phyloP scores from a whole-genome alignment of 2,797 vertebrate species.

The Dromococcyx pavoninus region DNA sequence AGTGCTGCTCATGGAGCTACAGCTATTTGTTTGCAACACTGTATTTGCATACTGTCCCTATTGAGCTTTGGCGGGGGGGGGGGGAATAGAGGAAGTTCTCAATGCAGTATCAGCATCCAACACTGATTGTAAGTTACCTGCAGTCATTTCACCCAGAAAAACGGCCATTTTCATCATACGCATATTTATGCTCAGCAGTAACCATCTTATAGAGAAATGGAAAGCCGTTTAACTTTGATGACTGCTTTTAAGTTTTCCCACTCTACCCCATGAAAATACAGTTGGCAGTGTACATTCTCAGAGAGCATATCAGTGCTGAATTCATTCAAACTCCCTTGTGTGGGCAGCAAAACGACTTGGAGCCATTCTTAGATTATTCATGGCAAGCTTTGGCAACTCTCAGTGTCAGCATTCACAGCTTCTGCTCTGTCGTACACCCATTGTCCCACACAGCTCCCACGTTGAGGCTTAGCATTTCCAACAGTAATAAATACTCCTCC shows the following conservation, averaged over 20 bases:
- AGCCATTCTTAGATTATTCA: constrained; percentile 54
- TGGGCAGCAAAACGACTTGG: constrained; percentile 12
- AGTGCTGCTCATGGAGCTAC: neutral
- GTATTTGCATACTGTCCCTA: neutral
- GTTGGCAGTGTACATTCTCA: neutral
- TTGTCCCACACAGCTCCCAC: constrained; percentile 1
- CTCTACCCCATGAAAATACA: constrained; percentile 1
- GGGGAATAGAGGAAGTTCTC: neutral
- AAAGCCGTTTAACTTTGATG: constrained; percentile 28
- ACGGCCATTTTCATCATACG: neutral
- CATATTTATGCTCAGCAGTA: neutral
- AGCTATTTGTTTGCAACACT: neutral
- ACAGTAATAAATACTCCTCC: neutral
- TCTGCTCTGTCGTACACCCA: neutral
- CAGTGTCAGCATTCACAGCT: constrained; percentile 37
- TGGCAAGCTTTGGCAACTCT: constrained; percentile 10
- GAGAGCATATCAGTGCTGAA: constrained; percentile 21
- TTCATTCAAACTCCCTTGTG: constrained; percentile 38
- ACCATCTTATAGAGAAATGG: neutral
- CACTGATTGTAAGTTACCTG: neutral
- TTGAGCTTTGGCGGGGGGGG: neutral
- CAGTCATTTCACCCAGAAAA: neutral
- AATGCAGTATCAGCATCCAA: neutral
- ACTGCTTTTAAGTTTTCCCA: constrained; percentile 53
- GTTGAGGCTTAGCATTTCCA: constrained; percentile 15